phyloP scores from a whole-genome alignment of 2,113 vertebrate species.

The Ptilonorhynchus violaceus region DNA sequence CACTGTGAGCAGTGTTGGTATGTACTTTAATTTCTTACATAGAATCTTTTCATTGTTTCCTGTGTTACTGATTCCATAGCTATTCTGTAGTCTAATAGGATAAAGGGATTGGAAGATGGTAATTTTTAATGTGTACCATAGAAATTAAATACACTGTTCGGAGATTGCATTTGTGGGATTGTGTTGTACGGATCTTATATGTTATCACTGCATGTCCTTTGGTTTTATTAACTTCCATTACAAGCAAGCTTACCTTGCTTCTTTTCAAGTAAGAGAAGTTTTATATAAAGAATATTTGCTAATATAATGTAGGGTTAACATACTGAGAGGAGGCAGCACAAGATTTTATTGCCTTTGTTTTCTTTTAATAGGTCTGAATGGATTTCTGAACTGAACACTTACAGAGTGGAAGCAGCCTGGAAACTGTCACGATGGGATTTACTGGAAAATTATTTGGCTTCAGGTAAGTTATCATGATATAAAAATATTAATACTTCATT shows the following conservation, averaged over 20 bases:
- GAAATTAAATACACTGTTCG: not conserved
- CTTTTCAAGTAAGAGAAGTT: not conserved
- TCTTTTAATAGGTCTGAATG: constrained; percentile 82
- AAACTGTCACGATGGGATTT: constrained; percentile 94
- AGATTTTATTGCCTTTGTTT: not conserved
- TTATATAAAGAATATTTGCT: not conserved
- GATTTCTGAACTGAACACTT: constrained; percentile 93
- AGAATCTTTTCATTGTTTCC: not conserved
- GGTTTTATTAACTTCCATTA: not conserved
- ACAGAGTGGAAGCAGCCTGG: constrained; percentile 97
- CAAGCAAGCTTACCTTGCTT: not conserved
- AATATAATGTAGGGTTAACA: not conserved
- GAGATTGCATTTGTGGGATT: not conserved
- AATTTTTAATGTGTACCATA: not conserved
- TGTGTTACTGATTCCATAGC: not conserved
- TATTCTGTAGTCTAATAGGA: not conserved
- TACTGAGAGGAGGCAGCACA: not conserved
- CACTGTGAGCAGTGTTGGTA: not conserved
- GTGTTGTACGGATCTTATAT: not conserved
- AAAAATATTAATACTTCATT: not conserved
- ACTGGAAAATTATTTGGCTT: constrained; percentile 90
- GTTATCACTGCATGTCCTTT: not conserved
- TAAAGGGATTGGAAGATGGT: not conserved
- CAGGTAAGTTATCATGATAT: constrained; percentile 75
- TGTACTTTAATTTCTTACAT: not conserved